Evolutionary conservation across 2,113 vertebrate genomes (phyloP).

Genomic region (Phaethornis superciliosus): DNA sequence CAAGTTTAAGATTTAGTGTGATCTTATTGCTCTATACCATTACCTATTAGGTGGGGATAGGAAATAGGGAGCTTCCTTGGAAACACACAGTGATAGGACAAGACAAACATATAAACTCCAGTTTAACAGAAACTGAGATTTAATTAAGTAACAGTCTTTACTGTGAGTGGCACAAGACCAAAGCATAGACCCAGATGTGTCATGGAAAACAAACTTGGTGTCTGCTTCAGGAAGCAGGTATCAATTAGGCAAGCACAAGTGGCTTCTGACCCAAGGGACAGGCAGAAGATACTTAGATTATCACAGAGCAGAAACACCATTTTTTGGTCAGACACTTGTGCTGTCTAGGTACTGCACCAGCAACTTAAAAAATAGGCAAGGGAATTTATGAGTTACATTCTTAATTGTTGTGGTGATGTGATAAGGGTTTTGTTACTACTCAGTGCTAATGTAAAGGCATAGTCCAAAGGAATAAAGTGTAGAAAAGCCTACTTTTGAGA

Average conservation of each 20-base stretch:
- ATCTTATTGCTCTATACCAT: background rate
- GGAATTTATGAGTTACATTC: fast-evolving
- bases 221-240: no score
- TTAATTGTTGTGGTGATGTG: background rate
- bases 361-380: background rate
- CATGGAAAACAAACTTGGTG: background rate
- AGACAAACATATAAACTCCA: background rate
- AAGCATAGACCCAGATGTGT: background rate
- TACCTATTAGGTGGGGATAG: background rate
- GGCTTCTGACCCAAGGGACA: background rate
- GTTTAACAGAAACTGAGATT: background rate
- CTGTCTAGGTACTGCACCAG: background rate
- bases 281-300: background rate
- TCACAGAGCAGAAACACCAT: background rate
- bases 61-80: background rate
- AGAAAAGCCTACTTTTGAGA: background rate
- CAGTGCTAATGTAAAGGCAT: background rate
- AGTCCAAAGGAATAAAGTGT: background rate
- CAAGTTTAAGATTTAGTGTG: background rate
- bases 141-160: background rate
- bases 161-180: background rate
- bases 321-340: background rate
- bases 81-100: background rate
- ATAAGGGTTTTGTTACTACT: background rate
- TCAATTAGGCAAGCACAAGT: background rate